A percentile compares a stretch with the other conserved stretches of the same genome.
Conservation (phyloP, 2,113 vertebrate genomes). For the Aegithalos caudatus region DNA sequence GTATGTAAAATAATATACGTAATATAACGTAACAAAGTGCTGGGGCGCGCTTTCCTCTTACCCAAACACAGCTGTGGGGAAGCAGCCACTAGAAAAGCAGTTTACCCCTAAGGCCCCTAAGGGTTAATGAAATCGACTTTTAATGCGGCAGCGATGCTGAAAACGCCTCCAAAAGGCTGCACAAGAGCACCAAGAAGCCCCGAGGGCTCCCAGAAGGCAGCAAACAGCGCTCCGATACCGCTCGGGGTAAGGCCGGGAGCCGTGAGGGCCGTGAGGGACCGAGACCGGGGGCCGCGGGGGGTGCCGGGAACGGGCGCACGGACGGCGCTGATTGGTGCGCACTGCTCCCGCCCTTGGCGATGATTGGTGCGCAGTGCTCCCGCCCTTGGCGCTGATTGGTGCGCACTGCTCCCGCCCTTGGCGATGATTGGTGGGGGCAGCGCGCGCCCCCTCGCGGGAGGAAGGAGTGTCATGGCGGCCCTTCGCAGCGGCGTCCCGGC, state of each 20-base stretch:
- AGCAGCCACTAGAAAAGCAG: not conserved
- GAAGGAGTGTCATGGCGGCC: not conserved
- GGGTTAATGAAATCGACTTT: not conserved
- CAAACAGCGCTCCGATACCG: fast-evolving
- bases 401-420: fast-evolving
- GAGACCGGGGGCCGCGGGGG: not conserved
- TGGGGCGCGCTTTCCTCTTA: not conserved
- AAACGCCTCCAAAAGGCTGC: not conserved
- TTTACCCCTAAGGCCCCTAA: not conserved
- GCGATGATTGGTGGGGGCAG: not conserved
- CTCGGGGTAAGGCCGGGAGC: fast-evolving
- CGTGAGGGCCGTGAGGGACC: too few relatives aligned
- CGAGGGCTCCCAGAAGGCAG: fast-evolving
- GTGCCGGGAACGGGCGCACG: fast-evolving
- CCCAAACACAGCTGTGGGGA: not conserved
- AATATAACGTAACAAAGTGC: not conserved
- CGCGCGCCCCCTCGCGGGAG: not conserved
- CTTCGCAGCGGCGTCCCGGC: fast-evolving
- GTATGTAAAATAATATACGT: not conserved
- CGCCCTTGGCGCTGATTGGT: not conserved
- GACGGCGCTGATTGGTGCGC: not conserved
- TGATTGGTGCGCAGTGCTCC: not conserved
- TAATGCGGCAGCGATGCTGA: fast-evolving
- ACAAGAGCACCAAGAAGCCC: too few relatives aligned
- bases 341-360: fast-evolving